These are phyloP conservation scores for Lepidonotus clava DNA, from an alignment of 2,888 invertebrate species.

Conservation along the genomic window DNA sequence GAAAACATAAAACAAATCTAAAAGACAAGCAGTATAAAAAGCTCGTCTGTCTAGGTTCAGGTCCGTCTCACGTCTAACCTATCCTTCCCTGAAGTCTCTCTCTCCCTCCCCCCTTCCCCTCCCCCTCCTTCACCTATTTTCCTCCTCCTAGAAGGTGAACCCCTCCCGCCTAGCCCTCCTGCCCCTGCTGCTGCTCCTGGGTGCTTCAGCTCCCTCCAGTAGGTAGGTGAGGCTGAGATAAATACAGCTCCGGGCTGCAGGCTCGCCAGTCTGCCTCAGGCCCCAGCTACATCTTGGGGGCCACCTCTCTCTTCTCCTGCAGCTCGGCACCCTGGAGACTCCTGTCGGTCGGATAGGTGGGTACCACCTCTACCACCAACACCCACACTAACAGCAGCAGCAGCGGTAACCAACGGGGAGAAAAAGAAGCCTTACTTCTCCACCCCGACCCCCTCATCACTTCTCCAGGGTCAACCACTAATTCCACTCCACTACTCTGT, in stretches of 20 bases:
- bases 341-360: neutral
- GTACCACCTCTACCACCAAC: neutral
- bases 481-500: too few species aligned
- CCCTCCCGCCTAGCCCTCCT: neutral
- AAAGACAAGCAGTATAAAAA: too few species aligned
- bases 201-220: neutral
- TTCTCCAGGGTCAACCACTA: neutral
- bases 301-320: constrained; percentile 42
- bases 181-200: neutral
- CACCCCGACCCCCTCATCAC: neutral
- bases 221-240: constrained; percentile 14
- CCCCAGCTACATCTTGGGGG: constrained; percentile 37
- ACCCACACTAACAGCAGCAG: constrained; percentile 6
- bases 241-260: constrained; percentile 14
- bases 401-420: neutral
- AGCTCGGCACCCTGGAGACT: neutral
- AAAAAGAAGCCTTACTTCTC: neutral
- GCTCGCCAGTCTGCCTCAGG: constrained; percentile 39
- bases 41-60: neutral
- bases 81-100: neutral
- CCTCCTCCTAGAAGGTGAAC: neutral
- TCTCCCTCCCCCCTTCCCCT: neutral
- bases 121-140: neutral
- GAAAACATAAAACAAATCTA: neutral
- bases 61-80: neutral